These are phyloP conservation scores for Festucalex cinctus DNA, from an alignment of 2,113 vertebrate genomes.

Conservation along the genomic window DNA sequence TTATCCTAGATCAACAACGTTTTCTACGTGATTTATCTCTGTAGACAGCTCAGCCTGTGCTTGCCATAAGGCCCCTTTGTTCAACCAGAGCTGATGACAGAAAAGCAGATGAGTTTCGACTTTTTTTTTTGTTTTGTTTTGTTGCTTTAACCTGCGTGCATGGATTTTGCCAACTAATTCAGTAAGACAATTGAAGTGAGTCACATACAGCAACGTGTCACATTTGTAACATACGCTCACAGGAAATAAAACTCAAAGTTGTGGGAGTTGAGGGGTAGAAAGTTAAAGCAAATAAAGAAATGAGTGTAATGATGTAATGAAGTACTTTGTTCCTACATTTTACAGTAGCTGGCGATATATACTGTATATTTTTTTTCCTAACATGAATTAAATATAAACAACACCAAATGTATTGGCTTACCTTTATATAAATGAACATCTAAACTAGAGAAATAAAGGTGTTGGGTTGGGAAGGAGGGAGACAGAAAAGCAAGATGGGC, in stretches of 20 bases:
- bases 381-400: no score
- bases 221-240: neutral
- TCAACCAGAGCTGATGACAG: conserved; percentile 31
- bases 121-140: neutral
- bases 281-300: neutral
- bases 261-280: neutral
- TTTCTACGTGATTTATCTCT: conserved; percentile 38
- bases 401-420: no score
- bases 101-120: conserved; percentile 55
- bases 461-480: no score
- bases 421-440: no score
- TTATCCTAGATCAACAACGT: conserved; percentile 54
- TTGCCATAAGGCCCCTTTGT: conserved; percentile 40
- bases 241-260: neutral
- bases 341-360: no score
- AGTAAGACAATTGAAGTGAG: neutral
- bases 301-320: neutral
- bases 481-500: no score
- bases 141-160: no score
- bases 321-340: neutral
- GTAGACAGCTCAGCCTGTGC: conserved; percentile 28
- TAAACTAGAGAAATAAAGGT: no score
- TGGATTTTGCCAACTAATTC: neutral
- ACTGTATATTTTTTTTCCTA: no score
- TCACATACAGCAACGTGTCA: neutral